phyloP scores from a whole-genome alignment of 2,797 vertebrate species.

The Limosa lapponica region DNA sequence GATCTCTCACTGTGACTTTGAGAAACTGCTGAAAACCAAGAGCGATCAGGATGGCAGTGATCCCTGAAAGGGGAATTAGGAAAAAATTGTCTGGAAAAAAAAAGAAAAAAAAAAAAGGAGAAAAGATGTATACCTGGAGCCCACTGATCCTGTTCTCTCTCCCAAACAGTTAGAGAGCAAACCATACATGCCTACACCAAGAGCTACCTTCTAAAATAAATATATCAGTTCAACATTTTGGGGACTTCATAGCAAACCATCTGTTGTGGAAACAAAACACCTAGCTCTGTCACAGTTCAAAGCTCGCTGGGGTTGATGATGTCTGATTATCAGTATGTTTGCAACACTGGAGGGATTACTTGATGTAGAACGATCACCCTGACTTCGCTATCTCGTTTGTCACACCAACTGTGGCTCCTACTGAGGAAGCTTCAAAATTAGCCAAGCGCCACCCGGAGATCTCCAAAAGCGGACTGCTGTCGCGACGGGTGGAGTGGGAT shows the following conservation, averaged over 20 bases:
- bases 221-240: not conserved
- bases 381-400: not conserved
- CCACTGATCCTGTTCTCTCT: not conserved
- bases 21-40: not conserved
- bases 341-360: not conserved
- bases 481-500: not conserved
- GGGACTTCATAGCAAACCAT: conserved; percentile 24
- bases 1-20: not conserved
- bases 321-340: not conserved
- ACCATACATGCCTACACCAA: not conserved
- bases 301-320: not conserved
- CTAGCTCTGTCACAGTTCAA: not conserved
- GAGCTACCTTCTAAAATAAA: not conserved
- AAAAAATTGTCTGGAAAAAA: not conserved
- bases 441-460: not conserved
- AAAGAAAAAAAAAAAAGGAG: not conserved
- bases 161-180: not conserved
- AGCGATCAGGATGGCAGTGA: not conserved
- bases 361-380: not conserved
- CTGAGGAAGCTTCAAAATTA: conserved; percentile 6
- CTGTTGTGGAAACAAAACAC: conserved; percentile 2
- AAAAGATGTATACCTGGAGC: not conserved
- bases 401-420: not conserved
- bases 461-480: conserved; percentile 2
- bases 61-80: not conserved